Evolutionary conservation across 2,888 invertebrate species (phyloP).

Genomic region (Andricus quercusramuli): DNA sequence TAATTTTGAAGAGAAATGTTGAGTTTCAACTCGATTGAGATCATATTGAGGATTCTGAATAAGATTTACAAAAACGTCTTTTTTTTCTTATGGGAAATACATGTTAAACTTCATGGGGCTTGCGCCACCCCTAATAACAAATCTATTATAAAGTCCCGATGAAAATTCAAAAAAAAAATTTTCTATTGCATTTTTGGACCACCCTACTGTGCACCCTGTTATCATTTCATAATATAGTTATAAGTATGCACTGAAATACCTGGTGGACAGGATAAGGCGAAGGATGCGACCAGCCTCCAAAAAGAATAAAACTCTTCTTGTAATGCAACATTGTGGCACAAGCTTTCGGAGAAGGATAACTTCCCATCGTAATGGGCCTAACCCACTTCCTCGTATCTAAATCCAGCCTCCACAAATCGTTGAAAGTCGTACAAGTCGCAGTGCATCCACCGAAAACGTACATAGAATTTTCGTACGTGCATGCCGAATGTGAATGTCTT

Average conservation of each 20-base stretch:
- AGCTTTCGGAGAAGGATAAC: slow-evolving; percentile 97
- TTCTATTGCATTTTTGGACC: too few relatives aligned
- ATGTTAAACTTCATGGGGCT: too few relatives aligned
- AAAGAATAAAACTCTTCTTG: slow-evolving; percentile 90
- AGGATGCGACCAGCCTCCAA: slow-evolving; percentile 98
- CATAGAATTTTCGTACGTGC: slow-evolving; percentile 91
- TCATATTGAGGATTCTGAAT: too few relatives aligned
- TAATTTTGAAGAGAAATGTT: too few relatives aligned
- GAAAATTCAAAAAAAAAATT: too few relatives aligned
- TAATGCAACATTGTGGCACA: slow-evolving; percentile 95
- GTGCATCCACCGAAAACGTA: slow-evolving; percentile 98
- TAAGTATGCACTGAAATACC: slow-evolving; percentile 76
- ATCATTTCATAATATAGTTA: too few relatives aligned
- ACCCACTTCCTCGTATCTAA: slow-evolving; percentile 92
- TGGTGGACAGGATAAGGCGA: slow-evolving; percentile 91
- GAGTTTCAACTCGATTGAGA: too few relatives aligned
- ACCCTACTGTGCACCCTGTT: too few relatives aligned
- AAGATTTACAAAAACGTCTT: too few relatives aligned
- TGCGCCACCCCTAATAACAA: too few relatives aligned
- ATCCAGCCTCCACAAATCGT: slow-evolving; percentile 97
- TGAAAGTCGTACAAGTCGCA: slow-evolving; percentile 95
- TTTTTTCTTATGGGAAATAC: too few relatives aligned
- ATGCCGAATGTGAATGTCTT: slow-evolving; percentile 95
- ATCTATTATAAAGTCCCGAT: too few relatives aligned
- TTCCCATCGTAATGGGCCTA: slow-evolving; percentile 89